Base-by-base conservation (phyloP, 2,113 vertebrate species). In the Paramisgurnus dabryanus region DNA sequence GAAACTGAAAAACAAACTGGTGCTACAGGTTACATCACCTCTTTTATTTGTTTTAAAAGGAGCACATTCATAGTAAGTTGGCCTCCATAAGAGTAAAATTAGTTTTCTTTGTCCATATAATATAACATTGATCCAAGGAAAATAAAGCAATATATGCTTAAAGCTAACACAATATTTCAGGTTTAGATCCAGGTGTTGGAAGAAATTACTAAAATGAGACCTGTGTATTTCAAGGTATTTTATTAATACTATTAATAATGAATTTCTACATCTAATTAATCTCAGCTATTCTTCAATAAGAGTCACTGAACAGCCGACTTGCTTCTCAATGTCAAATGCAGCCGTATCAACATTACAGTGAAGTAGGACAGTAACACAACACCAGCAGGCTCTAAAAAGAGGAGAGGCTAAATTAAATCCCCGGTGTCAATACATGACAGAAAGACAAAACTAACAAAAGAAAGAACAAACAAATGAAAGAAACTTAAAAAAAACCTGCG, bases 281-380 rank as follows among this genome's bases (percentile, higher is more conserved):
- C 41, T 15, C 17, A 27, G 61, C 13, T 55, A 74, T 78, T 81
- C 50, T 80, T 67, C 68, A 7, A 67, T 27, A 76, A 75, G 27
- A 18, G 73, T 86, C 78, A 50, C 79, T 22, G 66, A 60, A 45
- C 57, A 83, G 13, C 57, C 40, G 68, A 85, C 82, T 85, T 78
- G 73, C 71, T 10, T 41, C 40, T 86, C 50, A 71, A 79, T 83
- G 83, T 87, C 86, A 82, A 82, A 82, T 71, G 76, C 76, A 71
- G 69, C 64, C 70, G 47, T 75, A 83, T 89, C 86, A 87, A 84
- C 83, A 82, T 55, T 61, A 84, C 82, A 83, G 61, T 69, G 61
- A 82, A 81, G 82, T 41, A 80, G 84, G 74, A 68, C 18, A 84
- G 91, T 87, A 91, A 92, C 80, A 69, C 0, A 85, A 91, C 81